Percentiles rank a stretch among this genome's conserved stretches.
Conservation (phyloP, 2,888 invertebrate species). For the Megaustenia siamemsis region DNA sequence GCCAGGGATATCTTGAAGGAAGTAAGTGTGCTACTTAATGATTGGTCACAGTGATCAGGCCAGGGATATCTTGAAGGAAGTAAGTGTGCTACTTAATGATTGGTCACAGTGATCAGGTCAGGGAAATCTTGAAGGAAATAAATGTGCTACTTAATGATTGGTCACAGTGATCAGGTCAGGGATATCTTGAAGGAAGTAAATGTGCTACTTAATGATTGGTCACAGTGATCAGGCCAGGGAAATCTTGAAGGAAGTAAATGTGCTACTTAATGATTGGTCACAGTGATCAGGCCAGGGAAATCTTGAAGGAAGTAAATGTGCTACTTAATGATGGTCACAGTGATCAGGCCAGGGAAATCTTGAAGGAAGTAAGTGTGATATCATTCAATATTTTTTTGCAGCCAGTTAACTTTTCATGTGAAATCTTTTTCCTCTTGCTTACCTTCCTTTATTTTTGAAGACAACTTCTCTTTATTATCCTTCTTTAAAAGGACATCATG, state of each 20-base stretch:
- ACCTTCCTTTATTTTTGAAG: too few relatives aligned
- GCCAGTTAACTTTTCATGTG: too few relatives aligned
- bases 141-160: slow-evolving; percentile 86
- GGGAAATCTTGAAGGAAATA: slow-evolving; percentile 85
- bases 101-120: slow-evolving; percentile 82
- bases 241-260: slow-evolving; percentile 84
- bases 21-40: slow-evolving; percentile 87
- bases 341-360: slow-evolving; percentile 84
- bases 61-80: slow-evolving; percentile 85
- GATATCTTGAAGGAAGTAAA: slow-evolving; percentile 84
- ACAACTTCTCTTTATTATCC: too few relatives aligned
- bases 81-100: slow-evolving; percentile 86
- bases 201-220: slow-evolving; percentile 86
- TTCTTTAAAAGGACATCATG: too few relatives aligned
- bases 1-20: slow-evolving; percentile 86
- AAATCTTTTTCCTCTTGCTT: too few relatives aligned
- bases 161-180: slow-evolving; percentile 83
- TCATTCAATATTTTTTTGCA: neutral
- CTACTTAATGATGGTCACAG: slow-evolving; percentile 84
- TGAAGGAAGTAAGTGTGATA: slow-evolving; percentile 82
- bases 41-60: slow-evolving; percentile 82
- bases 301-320: slow-evolving; percentile 85
- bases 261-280: slow-evolving; percentile 85
- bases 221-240: slow-evolving; percentile 83
- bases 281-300: slow-evolving; percentile 83